Conservation (phyloP, 2,888 invertebrate genomes). For the Stomorhina lunata region DNA sequence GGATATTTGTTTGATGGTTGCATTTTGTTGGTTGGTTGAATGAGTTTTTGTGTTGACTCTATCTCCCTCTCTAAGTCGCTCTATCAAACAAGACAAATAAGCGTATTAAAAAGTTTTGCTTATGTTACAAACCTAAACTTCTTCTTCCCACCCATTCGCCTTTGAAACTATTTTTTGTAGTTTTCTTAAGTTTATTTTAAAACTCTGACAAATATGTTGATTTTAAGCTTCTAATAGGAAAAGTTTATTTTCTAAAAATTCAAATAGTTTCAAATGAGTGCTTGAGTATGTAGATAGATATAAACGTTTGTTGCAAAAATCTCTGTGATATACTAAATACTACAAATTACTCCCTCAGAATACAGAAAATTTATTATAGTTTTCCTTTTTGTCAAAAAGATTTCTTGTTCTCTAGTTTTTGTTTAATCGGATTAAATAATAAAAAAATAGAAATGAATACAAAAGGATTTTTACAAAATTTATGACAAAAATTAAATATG, state of each 20-base stretch:
- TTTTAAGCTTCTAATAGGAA: conserved; percentile 57
- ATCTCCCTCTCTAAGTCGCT: neutral
- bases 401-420: neutral
- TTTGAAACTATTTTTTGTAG: too few species aligned
- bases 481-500: neutral
- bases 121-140: neutral
- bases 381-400: conserved; percentile 1
- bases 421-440: conserved; percentile 41
- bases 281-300: neutral
- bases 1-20: conserved; percentile 8
- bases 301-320: neutral
- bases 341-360: neutral
- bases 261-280: conserved; percentile 23
- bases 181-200: conserved; percentile 1
- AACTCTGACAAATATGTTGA: conserved; percentile 26
- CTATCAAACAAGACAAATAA: conserved; percentile 26
- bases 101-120: conserved; percentile 24
- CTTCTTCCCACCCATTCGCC: neutral
- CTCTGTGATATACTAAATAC: neutral
- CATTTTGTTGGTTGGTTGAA: conserved; percentile 17
- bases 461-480: neutral
- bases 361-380: conserved; percentile 13
- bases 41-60: neutral
- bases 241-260: conserved; percentile 35
- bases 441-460: neutral